Conservation (phyloP, 2,113 vertebrate species). For the Osmerus eperlanus region DNA sequence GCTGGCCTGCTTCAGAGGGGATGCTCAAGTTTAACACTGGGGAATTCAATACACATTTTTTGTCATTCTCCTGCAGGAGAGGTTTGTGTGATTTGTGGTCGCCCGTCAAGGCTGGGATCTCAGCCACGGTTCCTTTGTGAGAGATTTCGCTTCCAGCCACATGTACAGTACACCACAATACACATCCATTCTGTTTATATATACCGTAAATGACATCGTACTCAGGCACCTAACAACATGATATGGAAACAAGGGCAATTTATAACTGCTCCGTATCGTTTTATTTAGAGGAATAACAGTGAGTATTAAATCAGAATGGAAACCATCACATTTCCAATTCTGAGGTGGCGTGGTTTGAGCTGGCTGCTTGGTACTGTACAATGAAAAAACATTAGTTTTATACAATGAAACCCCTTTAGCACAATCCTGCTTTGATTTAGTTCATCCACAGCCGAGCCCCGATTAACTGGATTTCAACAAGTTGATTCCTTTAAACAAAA, state of each 20-base stretch:
- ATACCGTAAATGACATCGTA: no score
- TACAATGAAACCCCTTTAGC: background rate
- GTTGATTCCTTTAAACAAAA: conserved; percentile 18
- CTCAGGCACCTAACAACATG: no score
- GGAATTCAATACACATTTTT: conserved; percentile 37
- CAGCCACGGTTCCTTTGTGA: conserved; percentile 3
- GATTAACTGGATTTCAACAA: conserved; percentile 35
- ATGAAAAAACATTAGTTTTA: no score
- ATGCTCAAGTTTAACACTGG: conserved; percentile 56
- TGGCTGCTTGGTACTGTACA: no score
- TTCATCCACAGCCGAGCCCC: conserved; percentile 30
- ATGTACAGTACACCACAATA: background rate
- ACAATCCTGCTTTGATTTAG: background rate
- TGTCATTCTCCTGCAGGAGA: conserved; percentile 42
- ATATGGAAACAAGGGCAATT: no score
- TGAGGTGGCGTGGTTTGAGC: no score
- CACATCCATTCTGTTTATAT: no score
- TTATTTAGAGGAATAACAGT: no score
- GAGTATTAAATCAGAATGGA: no score
- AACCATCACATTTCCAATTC: no score
- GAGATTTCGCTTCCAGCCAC: background rate
- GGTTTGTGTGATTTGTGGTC: conserved; percentile 58
- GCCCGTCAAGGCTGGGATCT: conserved; percentile 44
- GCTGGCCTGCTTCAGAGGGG: conserved; percentile 37
- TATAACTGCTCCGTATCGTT: no score